Evolutionary conservation across 2,113 vertebrate species (phyloP).

Genomic region (Laticauda colubrina): DNA sequence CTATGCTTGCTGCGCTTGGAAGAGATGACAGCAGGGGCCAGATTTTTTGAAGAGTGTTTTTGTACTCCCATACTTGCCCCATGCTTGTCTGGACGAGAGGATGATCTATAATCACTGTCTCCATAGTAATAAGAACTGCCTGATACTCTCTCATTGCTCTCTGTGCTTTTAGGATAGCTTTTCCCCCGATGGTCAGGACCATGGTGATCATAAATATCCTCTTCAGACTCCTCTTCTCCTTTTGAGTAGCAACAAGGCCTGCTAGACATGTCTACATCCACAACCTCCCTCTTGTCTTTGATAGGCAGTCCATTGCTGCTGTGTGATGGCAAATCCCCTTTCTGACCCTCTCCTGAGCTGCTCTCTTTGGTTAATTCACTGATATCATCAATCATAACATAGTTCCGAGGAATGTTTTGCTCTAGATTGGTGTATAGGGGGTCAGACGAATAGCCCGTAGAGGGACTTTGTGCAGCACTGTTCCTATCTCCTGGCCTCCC

Average conservation of each 20-base stretch:
- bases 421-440: constrained; percentile 91
- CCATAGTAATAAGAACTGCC: constrained; percentile 79
- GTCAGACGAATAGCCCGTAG: constrained; percentile 81
- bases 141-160: constrained; percentile 81
- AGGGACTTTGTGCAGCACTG: constrained; percentile 76
- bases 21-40: constrained; percentile 88
- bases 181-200: constrained; percentile 76
- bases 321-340: constrained; percentile 70
- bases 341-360: constrained; percentile 78
- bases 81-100: constrained; percentile 77
- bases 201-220: constrained; percentile 92
- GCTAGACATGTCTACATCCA: constrained; percentile 70
- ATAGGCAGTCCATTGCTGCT: constrained; percentile 73
- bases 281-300: constrained; percentile 72
- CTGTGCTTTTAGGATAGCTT: constrained; percentile 75
- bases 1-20: constrained; percentile 97
- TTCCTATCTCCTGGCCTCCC: constrained; percentile 75
- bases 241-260: constrained; percentile 82
- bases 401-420: constrained; percentile 95
- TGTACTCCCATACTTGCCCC: constrained; percentile 73
- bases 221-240: constrained; percentile 92
- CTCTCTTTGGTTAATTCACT: constrained; percentile 96
- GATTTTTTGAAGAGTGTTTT: constrained; percentile 88
- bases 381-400: constrained; percentile 98
- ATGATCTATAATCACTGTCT: constrained; percentile 84